A percentile compares a stretch with the other conserved stretches of the same genome.
These are phyloP conservation scores for Gonioctena quinquepunctata DNA, from an alignment of 1,140 invertebrate genomes.

Conservation along the genomic window DNA sequence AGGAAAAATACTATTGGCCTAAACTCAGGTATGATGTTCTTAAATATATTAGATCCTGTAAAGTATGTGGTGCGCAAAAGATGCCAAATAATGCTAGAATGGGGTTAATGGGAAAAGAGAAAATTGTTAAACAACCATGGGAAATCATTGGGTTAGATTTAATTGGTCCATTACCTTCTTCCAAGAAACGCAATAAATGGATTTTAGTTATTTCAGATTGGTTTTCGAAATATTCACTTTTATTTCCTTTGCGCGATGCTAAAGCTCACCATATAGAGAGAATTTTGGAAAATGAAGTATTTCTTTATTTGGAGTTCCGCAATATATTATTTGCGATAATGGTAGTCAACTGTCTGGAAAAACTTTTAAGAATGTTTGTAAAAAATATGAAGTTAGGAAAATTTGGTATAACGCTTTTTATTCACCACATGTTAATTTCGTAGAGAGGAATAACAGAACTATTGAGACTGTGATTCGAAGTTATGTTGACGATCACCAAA, in stretches of 20 bases:
- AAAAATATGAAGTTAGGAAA: neutral
- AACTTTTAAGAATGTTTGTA: neutral
- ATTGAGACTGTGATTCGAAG: neutral
- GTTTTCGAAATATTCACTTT: neutral
- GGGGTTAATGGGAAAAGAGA: neutral
- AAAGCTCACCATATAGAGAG: neutral
- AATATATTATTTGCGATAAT: neutral
- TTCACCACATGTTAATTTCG: neutral
- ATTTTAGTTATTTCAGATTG: conserved; percentile 3
- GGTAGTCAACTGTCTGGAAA: neutral
- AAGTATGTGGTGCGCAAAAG: neutral
- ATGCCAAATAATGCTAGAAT: neutral
- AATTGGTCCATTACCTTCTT: neutral
- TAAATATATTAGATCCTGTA: neutral
- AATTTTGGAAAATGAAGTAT: neutral
- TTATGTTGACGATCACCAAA: conserved; percentile 14
- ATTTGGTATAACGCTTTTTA: neutral
- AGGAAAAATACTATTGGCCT: neutral
- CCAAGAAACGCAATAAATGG: neutral
- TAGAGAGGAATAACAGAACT: neutral
- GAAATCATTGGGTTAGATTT: conserved; percentile 14
- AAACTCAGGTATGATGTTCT: conserved; percentile 11
- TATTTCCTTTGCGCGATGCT: neutral
- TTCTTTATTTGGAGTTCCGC: conserved; percentile 8
- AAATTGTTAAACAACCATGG: neutral